Evolutionary conservation across 2,888 invertebrate species (phyloP), one percentile per base, ranked within the genome.

Genomic region (Chelonus formosanus): DNA sequence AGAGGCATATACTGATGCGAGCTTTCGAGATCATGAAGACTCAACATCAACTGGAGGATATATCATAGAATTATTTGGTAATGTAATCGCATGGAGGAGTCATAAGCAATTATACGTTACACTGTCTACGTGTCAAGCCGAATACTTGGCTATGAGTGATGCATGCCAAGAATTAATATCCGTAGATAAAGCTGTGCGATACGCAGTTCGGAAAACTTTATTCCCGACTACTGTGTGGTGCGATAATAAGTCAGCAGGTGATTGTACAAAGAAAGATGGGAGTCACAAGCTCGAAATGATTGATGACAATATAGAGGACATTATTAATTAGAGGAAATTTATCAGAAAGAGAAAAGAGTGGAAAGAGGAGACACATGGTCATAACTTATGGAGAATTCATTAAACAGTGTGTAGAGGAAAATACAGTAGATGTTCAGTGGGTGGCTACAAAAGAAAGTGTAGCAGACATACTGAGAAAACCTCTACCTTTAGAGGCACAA

Each of bases 281-380:
- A 67, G 60, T 47, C 64, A 64, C 43, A 69, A 65, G 54, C 67
- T 65, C 43, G 63, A 67, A 53, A 63, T 58, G n/a, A 63, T 67
- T 40, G 63, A 67, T 48, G 34, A 63, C 43, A 67, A 61, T 56
- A 44, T 67, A 45, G 7, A 67, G 7, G 40, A 63, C 7, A 67
- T 67, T n/a, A n/a, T n/a, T n/a, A n/a, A n/a, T n/a, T 10, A 52
- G 52, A 34, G 56, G 32, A 45, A 52, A 62, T n/a, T 52, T 63
- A 58, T 43, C 47, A 62, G 50, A 52, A 31, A 4, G 50, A 52
- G 50, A 52, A 32, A 20, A 52, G 6, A 52, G 20, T 6, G 50
- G 50, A 31, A 52, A 20, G 10, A 52, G 50, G 31, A 52, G 31
- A 1, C 50, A 52, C 32, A 52, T 52, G 50, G 50, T 31, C 7